Conservation (phyloP, 2,797 vertebrate species). For the Hydrocynus forskahlii region DNA sequence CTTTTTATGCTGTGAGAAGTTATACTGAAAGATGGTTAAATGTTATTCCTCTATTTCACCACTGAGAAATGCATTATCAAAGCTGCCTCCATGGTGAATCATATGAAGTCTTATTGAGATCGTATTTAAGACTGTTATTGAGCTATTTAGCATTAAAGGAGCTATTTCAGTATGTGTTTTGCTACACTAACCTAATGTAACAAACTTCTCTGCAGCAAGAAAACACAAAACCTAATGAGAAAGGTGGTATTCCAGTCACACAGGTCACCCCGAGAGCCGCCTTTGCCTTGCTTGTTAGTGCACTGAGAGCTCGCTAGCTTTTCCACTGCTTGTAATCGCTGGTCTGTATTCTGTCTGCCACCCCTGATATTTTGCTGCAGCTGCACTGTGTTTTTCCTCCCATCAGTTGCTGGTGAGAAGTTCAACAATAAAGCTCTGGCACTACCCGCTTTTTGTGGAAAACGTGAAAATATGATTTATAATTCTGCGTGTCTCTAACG, state of each 20-base stretch:
- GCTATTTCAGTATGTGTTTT: constrained; percentile 21
- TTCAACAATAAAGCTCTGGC: constrained; percentile 43
- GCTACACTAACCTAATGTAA: constrained; percentile 5
- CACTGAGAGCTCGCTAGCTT: neutral
- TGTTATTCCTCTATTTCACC: neutral
- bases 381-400: constrained; percentile 11
- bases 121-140: constrained; percentile 13
- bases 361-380: constrained; percentile 19
- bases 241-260: neutral
- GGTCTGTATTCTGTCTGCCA: constrained; percentile 26
- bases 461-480: constrained; percentile 55
- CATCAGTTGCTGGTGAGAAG: constrained; percentile 26
- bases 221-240: neutral
- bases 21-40: neutral
- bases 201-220: neutral
- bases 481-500: constrained; percentile 50
- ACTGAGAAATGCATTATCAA: neutral
- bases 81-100: neutral
- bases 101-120: neutral
- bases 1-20: neutral
- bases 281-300: neutral
- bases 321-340: neutral
- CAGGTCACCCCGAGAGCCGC: neutral
- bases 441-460: constrained; percentile 14
- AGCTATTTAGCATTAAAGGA: constrained; percentile 11